Evolutionary conservation across 1,140 invertebrate species (phyloP), one percentile per base, ranked within the genome.

Genomic region (Diprion similis): DNA sequence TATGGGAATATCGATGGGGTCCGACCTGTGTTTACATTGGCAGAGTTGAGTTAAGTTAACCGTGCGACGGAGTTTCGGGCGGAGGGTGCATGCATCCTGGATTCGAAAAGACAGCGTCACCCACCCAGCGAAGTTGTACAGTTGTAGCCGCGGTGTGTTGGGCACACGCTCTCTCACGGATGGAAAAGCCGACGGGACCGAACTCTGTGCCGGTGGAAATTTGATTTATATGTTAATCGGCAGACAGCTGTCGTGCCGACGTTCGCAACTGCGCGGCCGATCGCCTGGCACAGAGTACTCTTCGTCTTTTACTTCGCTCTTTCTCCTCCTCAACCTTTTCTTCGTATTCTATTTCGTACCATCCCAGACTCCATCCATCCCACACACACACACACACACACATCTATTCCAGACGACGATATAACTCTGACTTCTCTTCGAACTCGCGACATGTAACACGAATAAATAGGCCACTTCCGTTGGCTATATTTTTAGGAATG

Each of bases 141-240:
- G 24, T 37, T 37, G 24, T 37, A 37, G 24, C 24, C 6, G 24
- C 24, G 24, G 24, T 37, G 24, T 37, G 24, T 37, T 37, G 24
- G 24, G 24, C 24, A 37, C 2, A 37, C 6, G 24, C 24, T 37
- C 24, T 6, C 24, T 37, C 24, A 37, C 24, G 24, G 24, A 37
- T 37, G 24, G 24, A 6, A 37, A 37, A 37, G 6, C 24, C 24
- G 24, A 37, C 24, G 24, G 24, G 24, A 51, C 19, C 72, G 70
- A 74, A 47, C 69, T 1, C 2, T 68, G 67, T 68, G 15, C 69
- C 69, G 69, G 77, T 15, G 18, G 59, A 77, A 71, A 76, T 80
- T 80, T 80, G 77, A 80, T 80, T 80, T 80, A 80, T 80, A 80
- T 80, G 79, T 80, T 80, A 80, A 80, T 80, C 79, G 76, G n/a